Conservation (phyloP, 2,888 invertebrate species). For the Mythimna albipuncta region DNA sequence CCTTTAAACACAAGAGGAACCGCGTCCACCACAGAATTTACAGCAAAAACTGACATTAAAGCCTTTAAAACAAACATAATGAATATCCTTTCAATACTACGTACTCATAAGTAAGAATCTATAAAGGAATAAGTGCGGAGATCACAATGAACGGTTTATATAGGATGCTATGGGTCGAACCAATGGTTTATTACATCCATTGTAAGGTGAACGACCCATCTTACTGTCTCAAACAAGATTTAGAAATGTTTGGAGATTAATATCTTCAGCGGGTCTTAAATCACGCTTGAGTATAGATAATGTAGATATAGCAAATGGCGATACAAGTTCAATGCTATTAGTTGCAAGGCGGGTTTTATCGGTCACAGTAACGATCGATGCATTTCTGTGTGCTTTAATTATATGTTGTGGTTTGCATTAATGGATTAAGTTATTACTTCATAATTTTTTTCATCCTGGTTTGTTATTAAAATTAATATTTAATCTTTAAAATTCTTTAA, state of each 20-base stretch:
- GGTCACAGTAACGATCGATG: slow-evolving; percentile 17
- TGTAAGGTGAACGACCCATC: slow-evolving; percentile 63
- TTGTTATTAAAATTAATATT: neutral
- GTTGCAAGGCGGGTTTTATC: slow-evolving; percentile 48
- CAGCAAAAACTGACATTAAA: slow-evolving; percentile 54
- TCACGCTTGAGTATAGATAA: slow-evolving; percentile 51
- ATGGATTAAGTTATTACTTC: neutral
- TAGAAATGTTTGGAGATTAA: slow-evolving; percentile 57
- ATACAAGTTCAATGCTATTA: slow-evolving; percentile 54
- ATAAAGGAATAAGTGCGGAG: slow-evolving; percentile 56
- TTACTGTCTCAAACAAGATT: slow-evolving; percentile 65
- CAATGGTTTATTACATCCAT: slow-evolving; percentile 59
- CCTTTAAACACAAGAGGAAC: slow-evolving; percentile 78
- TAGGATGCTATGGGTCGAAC: slow-evolving; percentile 61
- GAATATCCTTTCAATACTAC: slow-evolving; percentile 34
- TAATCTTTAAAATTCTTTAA: neutral
- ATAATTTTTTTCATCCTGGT: slow-evolving; percentile 1
- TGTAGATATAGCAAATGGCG: slow-evolving; percentile 35
- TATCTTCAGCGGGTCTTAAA: slow-evolving; percentile 58
- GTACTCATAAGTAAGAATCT: slow-evolving; percentile 55
- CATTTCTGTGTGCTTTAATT: slow-evolving; percentile 20
- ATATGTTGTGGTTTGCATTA: slow-evolving; percentile 1
- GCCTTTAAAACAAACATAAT: slow-evolving; percentile 54
- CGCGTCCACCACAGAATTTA: slow-evolving; percentile 58
- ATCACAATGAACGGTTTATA: slow-evolving; percentile 66